Percentiles rank a stretch among this genome's conserved stretches.
These are phyloP conservation scores for Actenoides hombroni DNA, from an alignment of 2,113 vertebrate genomes.

Conservation along the genomic window DNA sequence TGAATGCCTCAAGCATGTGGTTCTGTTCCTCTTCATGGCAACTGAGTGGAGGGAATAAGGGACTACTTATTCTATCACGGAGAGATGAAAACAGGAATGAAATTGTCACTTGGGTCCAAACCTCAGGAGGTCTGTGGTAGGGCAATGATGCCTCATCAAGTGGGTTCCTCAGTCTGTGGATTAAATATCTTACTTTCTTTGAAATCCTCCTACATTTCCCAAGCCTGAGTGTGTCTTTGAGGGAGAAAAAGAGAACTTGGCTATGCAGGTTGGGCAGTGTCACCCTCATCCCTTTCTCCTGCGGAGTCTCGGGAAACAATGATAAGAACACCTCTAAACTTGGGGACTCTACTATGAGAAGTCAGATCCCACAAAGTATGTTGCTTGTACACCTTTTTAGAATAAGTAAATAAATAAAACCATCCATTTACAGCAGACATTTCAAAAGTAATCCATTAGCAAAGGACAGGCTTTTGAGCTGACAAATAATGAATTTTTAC, in stretches of 20 bases:
- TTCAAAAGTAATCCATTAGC: not conserved
- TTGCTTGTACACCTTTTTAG: not conserved
- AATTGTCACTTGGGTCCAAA: not conserved
- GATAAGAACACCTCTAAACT: not conserved
- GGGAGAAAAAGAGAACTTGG: not conserved
- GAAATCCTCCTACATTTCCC: rapidly evolving
- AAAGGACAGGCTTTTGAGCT: not conserved
- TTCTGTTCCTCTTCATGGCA: not conserved
- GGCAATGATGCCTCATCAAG: not conserved
- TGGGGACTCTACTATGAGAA: not conserved
- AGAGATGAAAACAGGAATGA: not conserved
- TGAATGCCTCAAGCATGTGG: not conserved
- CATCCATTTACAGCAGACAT: not conserved
- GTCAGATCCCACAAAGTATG: not conserved
- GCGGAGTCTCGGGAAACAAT: not conserved
- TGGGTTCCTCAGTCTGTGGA: not conserved
- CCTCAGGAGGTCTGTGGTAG: not conserved
- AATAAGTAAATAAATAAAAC: not conserved
- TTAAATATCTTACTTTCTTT: not conserved
- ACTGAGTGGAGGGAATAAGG: not conserved
- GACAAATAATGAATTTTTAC: not conserved
- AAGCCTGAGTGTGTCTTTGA: not conserved
- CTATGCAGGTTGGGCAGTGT: rapidly evolving
- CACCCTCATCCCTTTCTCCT: not conserved
- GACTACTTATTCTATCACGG: not conserved